These are phyloP conservation scores for Adela reaumurella DNA, from an alignment of 2,888 invertebrate genomes.

Conservation along the genomic window DNA sequence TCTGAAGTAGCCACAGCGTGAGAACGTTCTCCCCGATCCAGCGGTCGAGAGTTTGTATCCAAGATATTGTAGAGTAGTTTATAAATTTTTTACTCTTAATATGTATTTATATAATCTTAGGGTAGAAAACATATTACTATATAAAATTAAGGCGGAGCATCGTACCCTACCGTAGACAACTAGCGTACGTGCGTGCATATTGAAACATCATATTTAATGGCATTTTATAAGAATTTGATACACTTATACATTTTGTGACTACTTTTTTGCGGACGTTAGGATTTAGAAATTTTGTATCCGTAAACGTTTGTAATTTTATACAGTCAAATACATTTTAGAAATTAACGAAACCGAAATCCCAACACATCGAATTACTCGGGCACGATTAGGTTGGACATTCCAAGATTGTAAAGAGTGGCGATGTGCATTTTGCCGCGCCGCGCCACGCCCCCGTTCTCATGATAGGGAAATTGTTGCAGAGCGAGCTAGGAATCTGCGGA, in stretches of 20 bases:
- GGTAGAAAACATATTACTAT: constrained; percentile 5
- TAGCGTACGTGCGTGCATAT: background rate
- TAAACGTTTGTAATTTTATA: background rate
- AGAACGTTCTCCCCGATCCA: too few relatives aligned
- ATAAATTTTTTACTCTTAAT: background rate
- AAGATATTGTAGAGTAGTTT: background rate
- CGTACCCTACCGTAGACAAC: background rate
- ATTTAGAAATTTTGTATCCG: background rate
- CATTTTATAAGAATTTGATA: background rate
- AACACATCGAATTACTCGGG: background rate
- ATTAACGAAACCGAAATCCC: background rate
- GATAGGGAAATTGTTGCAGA: too few relatives aligned
- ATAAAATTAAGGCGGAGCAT: background rate
- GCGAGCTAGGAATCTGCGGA: background rate
- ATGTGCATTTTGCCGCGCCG: background rate
- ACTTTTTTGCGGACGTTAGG: background rate
- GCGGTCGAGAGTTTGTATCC: too few relatives aligned
- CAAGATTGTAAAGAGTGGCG: background rate
- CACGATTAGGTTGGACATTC: background rate
- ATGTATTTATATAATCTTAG: background rate
- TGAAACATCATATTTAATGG: background rate
- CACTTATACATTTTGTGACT: background rate
- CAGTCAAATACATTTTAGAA: background rate
- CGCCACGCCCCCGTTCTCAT: too few relatives aligned
- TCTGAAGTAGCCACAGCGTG: too few relatives aligned